phyloP scores from a whole-genome alignment of 2,113 vertebrate genomes.

The Silurus asotus region DNA sequence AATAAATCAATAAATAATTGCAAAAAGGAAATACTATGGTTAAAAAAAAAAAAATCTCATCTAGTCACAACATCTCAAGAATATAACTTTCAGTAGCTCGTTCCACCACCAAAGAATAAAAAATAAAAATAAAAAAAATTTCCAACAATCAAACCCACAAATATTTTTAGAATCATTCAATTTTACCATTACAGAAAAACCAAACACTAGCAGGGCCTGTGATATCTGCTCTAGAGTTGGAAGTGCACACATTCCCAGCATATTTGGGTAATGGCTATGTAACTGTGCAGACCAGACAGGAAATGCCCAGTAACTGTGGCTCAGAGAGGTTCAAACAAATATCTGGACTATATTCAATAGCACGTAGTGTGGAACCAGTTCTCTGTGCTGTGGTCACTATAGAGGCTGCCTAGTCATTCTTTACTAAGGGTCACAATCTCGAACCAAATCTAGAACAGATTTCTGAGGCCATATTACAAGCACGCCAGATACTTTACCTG shows the following conservation, averaged over 20 bases:
- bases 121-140: conserved; percentile 23
- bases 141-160: conserved; percentile 29
- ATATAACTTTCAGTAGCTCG: conserved; percentile 10
- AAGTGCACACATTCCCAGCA: conserved; percentile 48
- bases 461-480: conserved; percentile 59
- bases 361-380: conserved; percentile 16
- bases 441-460: conserved; percentile 55
- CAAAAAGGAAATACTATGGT: conserved; percentile 33
- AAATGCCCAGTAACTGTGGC: conserved; percentile 46
- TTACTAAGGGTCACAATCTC: background rate
- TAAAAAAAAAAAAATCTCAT: background rate
- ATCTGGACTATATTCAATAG: conserved; percentile 28
- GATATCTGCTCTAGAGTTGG: conserved; percentile 64
- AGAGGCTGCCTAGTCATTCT: background rate
- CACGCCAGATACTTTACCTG: conserved; percentile 90
- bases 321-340: conserved; percentile 42
- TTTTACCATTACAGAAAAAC: conserved; percentile 60
- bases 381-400: background rate
- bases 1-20: too few relatives aligned
- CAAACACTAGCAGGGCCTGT: conserved; percentile 46
- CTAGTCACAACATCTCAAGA: conserved; percentile 12
- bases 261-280: conserved; percentile 42
- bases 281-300: conserved; percentile 46
- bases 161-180: conserved; percentile 53
- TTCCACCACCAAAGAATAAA: conserved; percentile 55